Base-by-base conservation (phyloP, 2,113 vertebrate genomes). In the Apistogramma diplotaenia region DNA sequence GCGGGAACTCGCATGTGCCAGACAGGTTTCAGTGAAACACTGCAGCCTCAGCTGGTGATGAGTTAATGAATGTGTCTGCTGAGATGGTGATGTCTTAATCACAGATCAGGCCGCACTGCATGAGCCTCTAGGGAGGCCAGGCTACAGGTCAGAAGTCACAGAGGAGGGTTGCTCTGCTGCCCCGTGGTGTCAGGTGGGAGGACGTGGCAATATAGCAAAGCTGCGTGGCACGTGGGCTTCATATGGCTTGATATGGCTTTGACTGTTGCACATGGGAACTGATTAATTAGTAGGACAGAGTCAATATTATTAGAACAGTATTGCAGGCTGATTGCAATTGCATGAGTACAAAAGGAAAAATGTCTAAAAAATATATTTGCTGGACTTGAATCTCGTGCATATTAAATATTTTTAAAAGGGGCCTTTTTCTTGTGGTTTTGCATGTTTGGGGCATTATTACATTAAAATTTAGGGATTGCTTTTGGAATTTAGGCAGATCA, bases 81-180 rank as follows among this genome's bases (percentile, higher is more conserved):
- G 74, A 74, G 60, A 37, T 56, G 46, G 29, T 61, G 81, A 78
- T 2, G 58, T 80, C 67, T 53, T 84, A 35, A 85, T 87, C 79
- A 49, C 85, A 87, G 53, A 87, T 74, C 70, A 46, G 78, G 62
- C 4, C 56, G 25, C 56, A 18, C 15, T 6, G 7, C 33, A 77
- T 60, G 72, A 80, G 74, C 49, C 80, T 83, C 77, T 33, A 18
- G 80, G 80, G 87, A 89, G 76, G 76, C 79, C 10, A 55, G 82
- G 70, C 5, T 21, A 77, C 57, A 87, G 87, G 81, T 91, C 78
- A 86, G 12, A 82, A 19, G 84, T 83, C 79, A 31, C 59, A 33
- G 43, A 79, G 27, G 83, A 81, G 29, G 65, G 40, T 60, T 60
- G 19, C 19, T 56, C 25, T 8, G 1, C 79, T 73, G 65, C 21